A percentile compares a stretch with the other conserved stretches of the same genome.
phyloP scores from a whole-genome alignment of 2,113 vertebrate species.

The Paradoxurus hermaphroditus region DNA sequence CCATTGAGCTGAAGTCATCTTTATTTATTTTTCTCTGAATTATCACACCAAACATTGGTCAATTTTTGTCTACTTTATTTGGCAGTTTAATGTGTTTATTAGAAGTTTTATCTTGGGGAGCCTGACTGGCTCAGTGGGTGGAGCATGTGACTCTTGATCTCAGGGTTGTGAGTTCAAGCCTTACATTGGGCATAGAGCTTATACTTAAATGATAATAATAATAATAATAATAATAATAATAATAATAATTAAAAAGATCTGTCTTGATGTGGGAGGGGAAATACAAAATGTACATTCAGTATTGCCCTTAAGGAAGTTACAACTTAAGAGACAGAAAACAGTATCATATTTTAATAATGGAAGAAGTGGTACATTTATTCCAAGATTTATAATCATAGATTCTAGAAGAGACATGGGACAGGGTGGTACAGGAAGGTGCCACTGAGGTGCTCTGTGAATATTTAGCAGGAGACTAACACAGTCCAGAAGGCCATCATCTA shows the following conservation, averaged over 20 bases:
- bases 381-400: neutral
- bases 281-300: neutral
- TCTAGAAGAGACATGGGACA: neutral
- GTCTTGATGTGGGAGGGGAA: neutral
- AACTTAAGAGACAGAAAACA: neutral
- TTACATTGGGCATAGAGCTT: neutral
- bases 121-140: neutral
- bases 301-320: neutral
- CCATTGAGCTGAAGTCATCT: neutral
- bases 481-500: neutral
- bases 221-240: no score
- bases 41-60: neutral
- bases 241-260: neutral
- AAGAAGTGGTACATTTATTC: neutral
- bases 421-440: neutral
- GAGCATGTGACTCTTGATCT: neutral
- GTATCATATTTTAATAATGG: neutral
- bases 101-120: neutral
- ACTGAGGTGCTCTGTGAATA: neutral
- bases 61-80: neutral
- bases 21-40: neutral
- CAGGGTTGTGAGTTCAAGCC: neutral
- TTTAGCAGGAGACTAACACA: neutral
- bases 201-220: no score
- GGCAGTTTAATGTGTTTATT: neutral